These are phyloP conservation scores for Echinometra lucunter DNA, from an alignment of 53 echinoderm and acorn worm genomes.

Conservation along the genomic window DNA sequence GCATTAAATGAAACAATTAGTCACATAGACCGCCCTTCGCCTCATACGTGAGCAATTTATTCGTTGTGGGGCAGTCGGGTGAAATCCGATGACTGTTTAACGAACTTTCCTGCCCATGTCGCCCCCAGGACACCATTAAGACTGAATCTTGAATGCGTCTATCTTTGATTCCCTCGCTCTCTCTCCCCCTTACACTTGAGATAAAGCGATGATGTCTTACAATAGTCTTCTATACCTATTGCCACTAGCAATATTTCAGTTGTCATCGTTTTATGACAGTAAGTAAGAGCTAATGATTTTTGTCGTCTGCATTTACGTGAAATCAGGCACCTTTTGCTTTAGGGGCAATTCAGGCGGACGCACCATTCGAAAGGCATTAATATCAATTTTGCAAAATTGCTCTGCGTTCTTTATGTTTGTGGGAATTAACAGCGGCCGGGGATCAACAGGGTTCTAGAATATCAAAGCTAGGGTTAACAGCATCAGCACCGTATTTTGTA, in stretches of 20 bases:
- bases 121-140: slow-evolving; percentile 64
- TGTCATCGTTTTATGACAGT: slow-evolving; percentile 46
- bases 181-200: slow-evolving; percentile 25
- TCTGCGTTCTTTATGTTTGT: slow-evolving; percentile 15
- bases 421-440: not conserved
- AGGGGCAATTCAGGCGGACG: slow-evolving; percentile 47
- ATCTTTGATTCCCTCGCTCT: not conserved
- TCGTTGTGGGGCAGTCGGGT: slow-evolving; percentile 38
- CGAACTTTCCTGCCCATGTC: slow-evolving; percentile 9
- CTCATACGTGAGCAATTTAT: slow-evolving; percentile 63
- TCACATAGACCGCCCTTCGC: slow-evolving; percentile 53
- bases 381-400: slow-evolving; percentile 46
- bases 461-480: not conserved
- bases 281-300: slow-evolving; percentile 6
- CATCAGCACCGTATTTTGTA: not conserved
- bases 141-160: slow-evolving; percentile 51
- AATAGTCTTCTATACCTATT: slow-evolving; percentile 37
- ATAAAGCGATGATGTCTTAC: slow-evolving; percentile 7
- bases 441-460: not conserved
- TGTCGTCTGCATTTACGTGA: slow-evolving; percentile 35
- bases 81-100: slow-evolving; percentile 63
- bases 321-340: slow-evolving; percentile 50
- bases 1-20: slow-evolving; percentile 66
- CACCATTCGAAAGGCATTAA: slow-evolving; percentile 48
- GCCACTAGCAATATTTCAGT: slow-evolving; percentile 60